phyloP scores from a whole-genome alignment of 2,113 vertebrate genomes.

The Monopterus albus region DNA sequence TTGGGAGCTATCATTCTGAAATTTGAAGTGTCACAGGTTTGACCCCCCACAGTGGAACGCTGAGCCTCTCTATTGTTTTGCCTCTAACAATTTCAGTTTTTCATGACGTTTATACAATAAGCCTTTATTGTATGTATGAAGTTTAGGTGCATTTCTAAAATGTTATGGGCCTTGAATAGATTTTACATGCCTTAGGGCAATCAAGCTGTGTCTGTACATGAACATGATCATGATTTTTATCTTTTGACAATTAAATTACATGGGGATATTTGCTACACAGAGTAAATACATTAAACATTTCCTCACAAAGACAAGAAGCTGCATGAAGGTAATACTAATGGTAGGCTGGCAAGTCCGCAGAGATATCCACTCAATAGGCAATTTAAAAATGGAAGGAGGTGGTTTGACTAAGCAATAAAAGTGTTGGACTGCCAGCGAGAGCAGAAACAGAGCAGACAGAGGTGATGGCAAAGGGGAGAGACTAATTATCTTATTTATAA shows the following conservation, averaged over 20 bases:
- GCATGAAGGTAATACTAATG: slow-evolving; percentile 89
- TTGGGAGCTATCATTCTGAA: background rate
- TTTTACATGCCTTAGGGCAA: slow-evolving; percentile 43
- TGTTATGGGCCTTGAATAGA: slow-evolving; percentile 26
- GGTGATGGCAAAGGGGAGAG: slow-evolving; percentile 78
- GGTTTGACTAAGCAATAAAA: slow-evolving; percentile 98
- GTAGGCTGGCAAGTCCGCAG: slow-evolving; percentile 85
- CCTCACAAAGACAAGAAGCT: slow-evolving; percentile 68
- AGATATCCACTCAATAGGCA: slow-evolving; percentile 93
- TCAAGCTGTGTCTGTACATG: slow-evolving; percentile 28
- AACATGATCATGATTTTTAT: slow-evolving; percentile 45
- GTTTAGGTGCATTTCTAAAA: slow-evolving; percentile 22
- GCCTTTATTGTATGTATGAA: slow-evolving; percentile 19
- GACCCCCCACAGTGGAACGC: background rate
- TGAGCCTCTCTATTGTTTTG: background rate
- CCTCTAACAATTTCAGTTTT: too few relatives aligned
- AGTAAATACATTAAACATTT: slow-evolving; percentile 52
- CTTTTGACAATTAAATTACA: slow-evolving; percentile 69
- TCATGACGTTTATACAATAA: slow-evolving; percentile 21
- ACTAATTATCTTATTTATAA: slow-evolving; percentile 98
- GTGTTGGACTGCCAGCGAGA: slow-evolving; percentile 84
- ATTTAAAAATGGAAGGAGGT: slow-evolving; percentile 98
- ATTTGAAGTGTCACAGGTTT: slow-evolving; percentile 32
- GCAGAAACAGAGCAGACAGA: slow-evolving; percentile 66
- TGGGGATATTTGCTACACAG: slow-evolving; percentile 2